Evolutionary conservation across 2,113 vertebrate species (phyloP).

Genomic region (Numida meleagris): DNA sequence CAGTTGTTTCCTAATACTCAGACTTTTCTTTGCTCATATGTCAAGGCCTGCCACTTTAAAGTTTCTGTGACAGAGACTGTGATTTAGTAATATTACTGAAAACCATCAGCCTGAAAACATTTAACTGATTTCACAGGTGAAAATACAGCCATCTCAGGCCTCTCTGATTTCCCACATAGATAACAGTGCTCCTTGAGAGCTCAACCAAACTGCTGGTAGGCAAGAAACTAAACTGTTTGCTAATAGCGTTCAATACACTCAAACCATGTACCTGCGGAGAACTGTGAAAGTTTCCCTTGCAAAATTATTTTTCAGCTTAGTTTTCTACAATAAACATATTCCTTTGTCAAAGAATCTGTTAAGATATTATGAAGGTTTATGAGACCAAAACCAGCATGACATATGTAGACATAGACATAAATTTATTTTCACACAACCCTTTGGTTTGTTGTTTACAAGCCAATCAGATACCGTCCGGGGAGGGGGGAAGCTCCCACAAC

Average conservation of each 20-base stretch:
- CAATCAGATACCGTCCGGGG: not conserved
- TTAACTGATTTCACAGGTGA: not conserved
- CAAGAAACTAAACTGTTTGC: not conserved
- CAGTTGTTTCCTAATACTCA: not conserved
- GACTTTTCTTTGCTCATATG: not conserved
- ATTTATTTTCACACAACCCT: not conserved
- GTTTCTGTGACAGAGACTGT: not conserved
- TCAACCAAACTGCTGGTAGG: not conserved
- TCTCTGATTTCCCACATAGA: not conserved
- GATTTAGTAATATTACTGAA: not conserved
- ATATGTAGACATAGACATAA: not conserved
- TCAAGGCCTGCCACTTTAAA: not conserved
- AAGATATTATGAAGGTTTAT: not conserved
- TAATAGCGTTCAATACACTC: not conserved
- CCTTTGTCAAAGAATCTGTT: not conserved
- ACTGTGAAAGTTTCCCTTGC: not conserved
- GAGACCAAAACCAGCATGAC: not conserved
- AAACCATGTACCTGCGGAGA: not conserved
- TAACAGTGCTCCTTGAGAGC: not conserved
- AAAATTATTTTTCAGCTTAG: constrained; percentile 9
- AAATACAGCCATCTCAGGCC: not conserved
- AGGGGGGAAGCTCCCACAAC: not conserved
- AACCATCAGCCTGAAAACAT: not conserved
- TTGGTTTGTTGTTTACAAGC: not conserved
- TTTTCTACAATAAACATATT: not conserved